A percentile compares a stretch with the other conserved stretches of the same genome.
Conservation (phyloP, 1,140 invertebrate genomes). For the Neodiprion fabricii region DNA sequence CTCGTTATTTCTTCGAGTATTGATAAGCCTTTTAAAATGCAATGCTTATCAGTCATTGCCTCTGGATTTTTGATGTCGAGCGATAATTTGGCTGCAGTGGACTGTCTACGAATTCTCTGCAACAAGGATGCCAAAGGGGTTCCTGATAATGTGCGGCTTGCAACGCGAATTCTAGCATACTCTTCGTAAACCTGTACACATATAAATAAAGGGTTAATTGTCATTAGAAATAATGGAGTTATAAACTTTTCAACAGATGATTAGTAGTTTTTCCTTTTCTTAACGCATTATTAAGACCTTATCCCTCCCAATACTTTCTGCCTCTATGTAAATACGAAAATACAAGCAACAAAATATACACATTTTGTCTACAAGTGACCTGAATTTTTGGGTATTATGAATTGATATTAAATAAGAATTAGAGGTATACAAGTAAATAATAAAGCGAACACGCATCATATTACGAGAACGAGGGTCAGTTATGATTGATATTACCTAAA, state of each 20-base stretch:
- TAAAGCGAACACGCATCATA: too few species aligned
- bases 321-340: too few species aligned
- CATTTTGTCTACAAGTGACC: too few species aligned
- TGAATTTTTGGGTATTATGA: too few species aligned
- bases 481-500: too few species aligned
- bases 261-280: too few species aligned
- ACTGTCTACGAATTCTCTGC: constrained; percentile 39
- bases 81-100: constrained; percentile 29
- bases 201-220: background rate
- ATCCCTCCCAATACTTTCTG: background rate
- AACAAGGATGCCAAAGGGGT: constrained; percentile 38
- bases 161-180: constrained; percentile 38
- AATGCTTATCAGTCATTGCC: constrained; percentile 29
- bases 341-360: too few species aligned
- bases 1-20: constrained; percentile 36
- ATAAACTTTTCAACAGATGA: too few species aligned
- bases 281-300: constrained; percentile 14
- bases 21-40: constrained; percentile 31
- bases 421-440: too few species aligned
- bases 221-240: constrained; percentile 1
- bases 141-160: constrained; percentile 37
- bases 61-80: constrained; percentile 27
- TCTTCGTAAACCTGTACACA: constrained; percentile 35
- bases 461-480: too few species aligned
- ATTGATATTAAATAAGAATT: too few species aligned